Base-by-base conservation (phyloP, 23 tunicate species). In the Styela clava region DNA sequence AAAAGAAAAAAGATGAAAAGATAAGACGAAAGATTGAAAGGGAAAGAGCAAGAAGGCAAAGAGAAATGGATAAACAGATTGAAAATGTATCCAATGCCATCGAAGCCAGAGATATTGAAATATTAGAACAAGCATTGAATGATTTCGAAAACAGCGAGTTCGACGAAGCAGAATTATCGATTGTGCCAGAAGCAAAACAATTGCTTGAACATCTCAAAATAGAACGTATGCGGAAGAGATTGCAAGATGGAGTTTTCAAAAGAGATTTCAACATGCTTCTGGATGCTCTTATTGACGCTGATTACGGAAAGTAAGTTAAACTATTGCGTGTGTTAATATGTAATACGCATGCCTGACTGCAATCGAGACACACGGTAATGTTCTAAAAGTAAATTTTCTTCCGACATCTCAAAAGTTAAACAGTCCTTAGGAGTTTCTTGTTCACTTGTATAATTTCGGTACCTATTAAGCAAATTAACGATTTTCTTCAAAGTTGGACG, bases 61-160 rank as follows among this genome's bases (percentile, higher is more conserved):
- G 31, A 44, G 64, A 36, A 21, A 74, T 85, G n/a, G 78, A 85
- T 33, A 68, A 78, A 69, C 78, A 78, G 61, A 85, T 51, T 78
- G 56, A 67, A 21, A 23, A 21, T 18, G 65, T 85, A 9, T 24
- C 26, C 12, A 35, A 67, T 27, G 88, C 88, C 25, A 67, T 78
- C 31, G 78, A 26, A 26, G 36, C 52, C 16, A 27, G 68, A 68
- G 78, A 78, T 24, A 33, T 78, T 19, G 78, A 78, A 22, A 19
- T 26, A 2, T 27, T 85, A 5, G 34, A 68, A 67, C 68, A 78
- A n/a, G 83, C 78, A 2, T 0, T 85, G 35, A 29, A 68, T 22
- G n/a, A 3, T 21, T 67, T 82, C 44, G 83, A 85, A 22, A 64
- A 63, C 36, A 68, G 78, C 68, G 27, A 78, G 29, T 79, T 51